Base-by-base conservation (phyloP, 2,113 vertebrate genomes). In the Ardeotis arabs region DNA sequence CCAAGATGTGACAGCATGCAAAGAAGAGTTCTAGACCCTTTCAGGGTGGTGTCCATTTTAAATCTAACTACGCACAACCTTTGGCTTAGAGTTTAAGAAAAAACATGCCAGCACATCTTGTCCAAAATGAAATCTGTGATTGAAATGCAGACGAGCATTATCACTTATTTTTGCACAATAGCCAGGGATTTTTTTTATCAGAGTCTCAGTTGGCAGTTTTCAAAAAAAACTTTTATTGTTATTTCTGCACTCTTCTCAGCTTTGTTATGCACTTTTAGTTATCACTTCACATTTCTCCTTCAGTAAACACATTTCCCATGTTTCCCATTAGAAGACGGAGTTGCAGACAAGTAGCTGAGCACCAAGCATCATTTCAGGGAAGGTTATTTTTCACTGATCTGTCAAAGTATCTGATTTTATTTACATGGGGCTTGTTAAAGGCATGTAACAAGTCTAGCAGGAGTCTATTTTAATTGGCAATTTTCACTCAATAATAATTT, bases 1-100 rank as follows among this genome's bases (percentile, higher is more conserved):
- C 75, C 70, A 84, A 91, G 95, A 45, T 39, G 89, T 86, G 87
- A 68, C 68, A 75, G 39, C n/a, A 66, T 13, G 41, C 58, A 91
- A 85, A 49, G 80, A 86, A 93, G 88, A 95, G 72, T 93, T 94
- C 94, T 66, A 87, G 93, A 53, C 23, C 47, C 64, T 81, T 72
- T 21, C 59, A 47, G 87, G 77, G 74, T 20, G 7, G n/a, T 19
- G 39, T 82, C 90, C 92, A 52, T 87, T 97, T 96, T 74, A 52
- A 95, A 93, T 86, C 56, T 73, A 62, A 21, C 58, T 27, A n/a
- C 47, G 41, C 73, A 25, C 29, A 60, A 80, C 84, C 95, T 94
- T 78, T 89, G 44, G 74, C 95, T 94, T 55, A 3, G 28, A 29
- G 14, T 10, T 8, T 3, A 19, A 29, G 58, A 78, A 21, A 87